Percentiles rank a stretch among this genome's conserved stretches.
Conservation (phyloP, 2,113 vertebrate genomes). For the Athene cunicularia region DNA sequence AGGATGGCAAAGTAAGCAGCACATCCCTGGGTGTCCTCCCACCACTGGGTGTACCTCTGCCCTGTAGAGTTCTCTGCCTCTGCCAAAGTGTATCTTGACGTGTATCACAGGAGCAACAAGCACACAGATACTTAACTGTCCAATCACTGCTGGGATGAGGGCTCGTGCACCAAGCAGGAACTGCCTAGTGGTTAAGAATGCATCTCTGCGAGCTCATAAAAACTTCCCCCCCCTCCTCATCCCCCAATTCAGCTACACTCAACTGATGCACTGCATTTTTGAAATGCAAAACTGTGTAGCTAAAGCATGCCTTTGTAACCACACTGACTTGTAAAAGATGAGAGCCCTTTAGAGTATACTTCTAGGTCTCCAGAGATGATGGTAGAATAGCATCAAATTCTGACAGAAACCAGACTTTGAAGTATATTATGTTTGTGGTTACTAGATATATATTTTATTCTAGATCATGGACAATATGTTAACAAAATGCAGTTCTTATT, state of each 20-base stretch:
- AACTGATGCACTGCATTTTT: not conserved
- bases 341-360: not conserved
- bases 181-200: not conserved
- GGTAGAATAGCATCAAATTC: not conserved
- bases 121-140: not conserved
- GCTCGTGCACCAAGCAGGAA: not conserved
- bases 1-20: not conserved
- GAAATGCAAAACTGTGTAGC: not conserved
- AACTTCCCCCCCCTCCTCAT: not conserved
- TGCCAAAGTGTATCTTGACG: not conserved
- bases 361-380: not conserved
- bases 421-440: not conserved
- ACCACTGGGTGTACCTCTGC: fast-evolving
- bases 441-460: not conserved
- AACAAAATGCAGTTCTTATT: not conserved
- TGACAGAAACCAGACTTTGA: not conserved
- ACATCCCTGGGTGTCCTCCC: too few relatives aligned
- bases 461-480: not conserved
- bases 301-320: not conserved
- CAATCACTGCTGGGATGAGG: fast-evolving
- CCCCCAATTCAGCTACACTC: not conserved
- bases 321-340: not conserved
- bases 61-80: not conserved
- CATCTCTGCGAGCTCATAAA: not conserved
- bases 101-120: not conserved